A percentile compares a stretch with the other conserved stretches of the same genome.
Evolutionary conservation across 2,113 vertebrate species (phyloP).

Genomic region (Irena cyanogastra): DNA sequence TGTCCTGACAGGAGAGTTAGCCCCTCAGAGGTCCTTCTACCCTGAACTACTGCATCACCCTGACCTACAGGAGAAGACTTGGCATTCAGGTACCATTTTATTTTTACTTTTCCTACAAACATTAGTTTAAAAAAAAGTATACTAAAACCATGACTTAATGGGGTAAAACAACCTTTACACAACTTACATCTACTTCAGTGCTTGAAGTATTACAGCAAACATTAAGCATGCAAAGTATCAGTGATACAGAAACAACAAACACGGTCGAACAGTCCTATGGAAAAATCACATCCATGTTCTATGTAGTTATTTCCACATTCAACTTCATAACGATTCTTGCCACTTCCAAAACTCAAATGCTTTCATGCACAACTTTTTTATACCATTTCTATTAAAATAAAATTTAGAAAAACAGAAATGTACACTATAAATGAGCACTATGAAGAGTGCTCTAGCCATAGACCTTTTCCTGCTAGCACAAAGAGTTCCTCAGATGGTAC

Average conservation of each 20-base stretch:
- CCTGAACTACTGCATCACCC: neutral
- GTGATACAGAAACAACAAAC: neutral
- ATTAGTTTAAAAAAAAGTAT: neutral
- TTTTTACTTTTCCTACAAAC: neutral
- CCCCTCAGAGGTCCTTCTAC: neutral
- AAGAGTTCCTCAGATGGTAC: neutral
- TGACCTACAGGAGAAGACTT: neutral
- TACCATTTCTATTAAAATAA: neutral
- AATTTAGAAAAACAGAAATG: neutral
- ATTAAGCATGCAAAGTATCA: neutral
- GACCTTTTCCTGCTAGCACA: neutral
- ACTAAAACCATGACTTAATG: neutral
- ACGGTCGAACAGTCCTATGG: rapidly evolving
- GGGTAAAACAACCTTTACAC: neutral
- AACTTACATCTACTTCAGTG: neutral
- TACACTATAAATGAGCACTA: neutral
- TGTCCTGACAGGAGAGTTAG: neutral
- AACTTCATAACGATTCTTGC: neutral
- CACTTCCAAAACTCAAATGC: neutral
- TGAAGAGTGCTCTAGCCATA: neutral
- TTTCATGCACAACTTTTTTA: neutral
- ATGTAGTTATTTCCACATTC: neutral
- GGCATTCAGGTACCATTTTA: neutral
- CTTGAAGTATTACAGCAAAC: neutral
- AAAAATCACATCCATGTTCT: neutral